Base-by-base conservation (phyloP, 2,113 vertebrate species). In the Syrmaticus mikado region DNA sequence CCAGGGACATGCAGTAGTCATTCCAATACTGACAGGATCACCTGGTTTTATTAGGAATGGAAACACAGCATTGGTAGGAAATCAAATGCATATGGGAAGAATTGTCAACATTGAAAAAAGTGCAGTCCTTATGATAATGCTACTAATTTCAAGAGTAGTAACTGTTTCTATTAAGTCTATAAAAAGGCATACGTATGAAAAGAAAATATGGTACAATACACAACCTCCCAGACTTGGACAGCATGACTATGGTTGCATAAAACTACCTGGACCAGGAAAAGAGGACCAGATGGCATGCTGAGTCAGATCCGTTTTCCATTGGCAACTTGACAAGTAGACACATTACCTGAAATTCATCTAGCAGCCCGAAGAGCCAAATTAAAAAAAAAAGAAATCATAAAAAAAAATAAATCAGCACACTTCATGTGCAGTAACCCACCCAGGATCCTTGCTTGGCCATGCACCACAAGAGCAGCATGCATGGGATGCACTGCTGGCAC, bases 21-120 rank as follows among this genome's bases (percentile, higher is more conserved):
- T 55, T 65, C 79, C 71, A 71, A 34, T 8, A 27, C 45, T 87
- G 43, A 71, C 67, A 82, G 52, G 28, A 19, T 77, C 81, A n/a
- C 28, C 18, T 4, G 13, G 13, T 74, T 79, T 78, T 34, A 38
- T 48, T 43, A 86, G 74, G 88, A 87, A 82, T 21, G 30, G 64
- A 87, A 86, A 62, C 28, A 93, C 12, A 53, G 22, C 45, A 40
- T 64, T 60, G 32, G 66, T 87, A 87, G 66, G 72, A 97, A 73
- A 92, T 8, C 2, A 50, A 34, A 34, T 38, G 72, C 66, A 87
- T 80, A 60, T 19, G 83, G 58, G 80, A 61, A 12, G n/a, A 92
- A 92, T 18, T 32, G 36, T 68, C 70, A 81, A 46, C 62, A 60
- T 2, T 27, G 34, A 24, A 73, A 80, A 61, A 50, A 92, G 32